A percentile compares a stretch with the other conserved stretches of the same genome.
Conservation (phyloP, 2,113 vertebrate species). For the Sinocyclocheilus anophthalmus region DNA sequence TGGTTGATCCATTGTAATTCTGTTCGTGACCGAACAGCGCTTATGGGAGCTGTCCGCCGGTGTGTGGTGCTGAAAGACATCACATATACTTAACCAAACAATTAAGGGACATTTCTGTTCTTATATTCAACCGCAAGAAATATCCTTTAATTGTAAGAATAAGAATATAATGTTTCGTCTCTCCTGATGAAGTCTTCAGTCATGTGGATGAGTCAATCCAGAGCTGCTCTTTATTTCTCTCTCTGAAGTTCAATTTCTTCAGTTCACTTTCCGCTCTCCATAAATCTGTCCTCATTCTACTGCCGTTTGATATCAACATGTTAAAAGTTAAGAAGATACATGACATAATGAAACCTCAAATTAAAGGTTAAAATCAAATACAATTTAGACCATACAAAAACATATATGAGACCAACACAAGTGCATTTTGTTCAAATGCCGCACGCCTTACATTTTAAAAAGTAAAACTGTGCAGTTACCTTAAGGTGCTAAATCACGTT, state of each 20-base stretch:
- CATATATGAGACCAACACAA: not conserved
- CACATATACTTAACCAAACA: conserved; percentile 75
- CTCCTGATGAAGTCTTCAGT: not conserved
- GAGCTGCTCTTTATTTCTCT: not conserved
- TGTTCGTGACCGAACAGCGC: not conserved
- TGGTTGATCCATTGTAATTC: not conserved
- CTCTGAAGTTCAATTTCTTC: not conserved
- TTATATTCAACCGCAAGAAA: conserved; percentile 72
- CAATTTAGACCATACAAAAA: not conserved
- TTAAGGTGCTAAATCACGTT: not conserved
- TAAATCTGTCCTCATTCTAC: not conserved
- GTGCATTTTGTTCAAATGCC: not conserved
- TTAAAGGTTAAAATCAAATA: not conserved
- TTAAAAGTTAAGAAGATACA: not conserved
- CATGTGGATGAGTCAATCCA: not conserved
- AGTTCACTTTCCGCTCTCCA: not conserved
- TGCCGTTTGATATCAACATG: not conserved
- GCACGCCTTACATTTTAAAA: not conserved
- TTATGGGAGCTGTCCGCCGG: conserved; percentile 63
- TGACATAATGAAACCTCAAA: not conserved
- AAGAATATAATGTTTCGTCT: conserved; percentile 65
- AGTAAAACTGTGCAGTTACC: not conserved
- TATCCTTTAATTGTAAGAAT: conserved; percentile 85
- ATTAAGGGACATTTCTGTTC: conserved; percentile 80
- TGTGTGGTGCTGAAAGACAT: conserved; percentile 61